These are phyloP conservation scores for Molothrus aeneus DNA, from an alignment of 2,797 vertebrate genomes.

Conservation along the genomic window DNA sequence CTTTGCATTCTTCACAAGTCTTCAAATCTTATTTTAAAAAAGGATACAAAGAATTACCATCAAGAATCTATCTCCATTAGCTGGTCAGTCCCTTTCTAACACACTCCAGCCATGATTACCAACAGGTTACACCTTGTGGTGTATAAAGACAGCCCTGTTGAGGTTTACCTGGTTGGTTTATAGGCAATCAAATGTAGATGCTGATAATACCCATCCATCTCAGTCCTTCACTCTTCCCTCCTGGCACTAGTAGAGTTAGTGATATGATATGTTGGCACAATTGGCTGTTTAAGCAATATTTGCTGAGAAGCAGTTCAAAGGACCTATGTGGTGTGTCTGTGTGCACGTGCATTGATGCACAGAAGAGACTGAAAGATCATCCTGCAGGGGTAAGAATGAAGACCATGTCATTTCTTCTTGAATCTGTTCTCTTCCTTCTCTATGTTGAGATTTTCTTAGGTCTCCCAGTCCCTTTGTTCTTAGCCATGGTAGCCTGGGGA, in stretches of 20 bases:
- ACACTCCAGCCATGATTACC: background rate
- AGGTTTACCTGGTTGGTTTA: background rate
- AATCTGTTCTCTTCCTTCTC: background rate
- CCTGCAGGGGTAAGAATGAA: background rate
- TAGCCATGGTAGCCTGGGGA: background rate
- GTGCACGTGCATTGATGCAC: background rate
- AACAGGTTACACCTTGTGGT: rapidly evolving
- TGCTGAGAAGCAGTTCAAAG: background rate
- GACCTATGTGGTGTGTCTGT: rapidly evolving
- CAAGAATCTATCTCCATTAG: background rate
- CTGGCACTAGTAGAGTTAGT: background rate
- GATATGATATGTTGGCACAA: background rate
- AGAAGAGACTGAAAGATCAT: background rate
- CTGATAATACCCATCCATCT: background rate
- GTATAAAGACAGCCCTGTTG: background rate
- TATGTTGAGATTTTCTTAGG: background rate
- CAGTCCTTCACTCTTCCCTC: background rate
- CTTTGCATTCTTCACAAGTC: background rate
- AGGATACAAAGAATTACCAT: background rate
- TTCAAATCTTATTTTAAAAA: background rate
- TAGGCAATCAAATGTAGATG: background rate
- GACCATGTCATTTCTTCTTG: background rate
- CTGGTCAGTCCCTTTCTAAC: background rate
- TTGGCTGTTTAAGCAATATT: background rate
- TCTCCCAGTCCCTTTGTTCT: background rate